Conservation (phyloP, 2,888 invertebrate genomes). For the Caenorhabditis sulstoni region DNA sequence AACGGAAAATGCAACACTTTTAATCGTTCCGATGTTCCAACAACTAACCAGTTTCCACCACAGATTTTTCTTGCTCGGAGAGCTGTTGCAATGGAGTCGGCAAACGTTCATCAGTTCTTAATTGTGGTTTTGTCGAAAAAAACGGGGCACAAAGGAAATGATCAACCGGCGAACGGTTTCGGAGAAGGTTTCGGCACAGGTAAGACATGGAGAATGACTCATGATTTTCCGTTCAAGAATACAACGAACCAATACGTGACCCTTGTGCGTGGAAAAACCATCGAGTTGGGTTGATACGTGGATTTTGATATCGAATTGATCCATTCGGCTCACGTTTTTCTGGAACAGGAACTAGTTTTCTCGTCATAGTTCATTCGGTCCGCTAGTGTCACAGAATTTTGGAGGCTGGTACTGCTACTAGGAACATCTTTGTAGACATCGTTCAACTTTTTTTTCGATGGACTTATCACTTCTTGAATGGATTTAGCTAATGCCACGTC, state of each 20-base stretch:
- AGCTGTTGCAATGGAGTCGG: constrained; percentile 58
- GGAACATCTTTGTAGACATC: constrained; percentile 54
- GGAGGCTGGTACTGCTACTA: constrained; percentile 4
- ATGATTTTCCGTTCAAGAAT: no score
- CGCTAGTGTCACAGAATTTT: background rate
- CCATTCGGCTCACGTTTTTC: no score
- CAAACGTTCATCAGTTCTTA: constrained; percentile 13
- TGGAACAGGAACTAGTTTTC: no score
- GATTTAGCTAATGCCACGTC: constrained; percentile 34
- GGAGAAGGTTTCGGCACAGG: constrained; percentile 26
- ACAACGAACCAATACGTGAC: no score
- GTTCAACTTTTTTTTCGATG: constrained; percentile 43
- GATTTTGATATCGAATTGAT: no score
- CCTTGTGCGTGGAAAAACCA: no score
- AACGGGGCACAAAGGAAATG: constrained; percentile 16
- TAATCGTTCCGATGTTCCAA: background rate
- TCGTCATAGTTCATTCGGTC: constrained; percentile 16
- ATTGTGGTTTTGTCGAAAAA: constrained; percentile 42
- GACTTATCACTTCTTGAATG: constrained; percentile 42
- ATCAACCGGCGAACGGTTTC: constrained; percentile 24
- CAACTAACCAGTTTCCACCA: constrained; percentile 49
- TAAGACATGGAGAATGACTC: constrained; percentile 18
- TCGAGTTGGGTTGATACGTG: no score
- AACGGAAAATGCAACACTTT: constrained; percentile 84
- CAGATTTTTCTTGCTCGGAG: constrained; percentile 52